Evolutionary conservation across 2,113 vertebrate species (phyloP), one percentile per base, ranked within the genome.

Genomic region (Eidolon helvum): DNA sequence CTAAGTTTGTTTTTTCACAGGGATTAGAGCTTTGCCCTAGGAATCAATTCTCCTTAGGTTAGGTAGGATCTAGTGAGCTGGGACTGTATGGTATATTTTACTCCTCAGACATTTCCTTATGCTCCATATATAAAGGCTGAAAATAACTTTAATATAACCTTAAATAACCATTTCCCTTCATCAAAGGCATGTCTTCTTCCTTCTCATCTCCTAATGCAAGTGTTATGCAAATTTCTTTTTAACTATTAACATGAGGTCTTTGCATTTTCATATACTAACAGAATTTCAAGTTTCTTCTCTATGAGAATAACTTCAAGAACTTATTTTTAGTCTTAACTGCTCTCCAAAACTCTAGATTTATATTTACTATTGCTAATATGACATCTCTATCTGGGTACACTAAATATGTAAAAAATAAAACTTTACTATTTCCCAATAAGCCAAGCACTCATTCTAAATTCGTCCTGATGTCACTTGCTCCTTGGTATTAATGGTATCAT

Each of bases 291-390:
- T 63, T 89, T 94, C 4, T 90, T 89, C n/a, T 79, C 7, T 61
- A 5, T 69, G 8, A 89, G 16, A 89, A 33, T 50, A 33, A 7
- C 79, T 94, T 33, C 35, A 50, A 38, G 16, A 87, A 63, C 53
- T 21, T 86, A 26, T 68, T 87, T 7, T 43, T 69, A 68, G 40
- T 48, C 66, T 84, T 88, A n/a, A 63, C 18, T 15, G 24, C 19
- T 45, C 79, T 72, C 16, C 43, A 59, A n/a, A 92, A 90, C 48
- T 82, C 53, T 68, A 94, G 26, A 82, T 55, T 92, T 96, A 40
- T 63, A 38, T n/a, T 77, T 86, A 38, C 18, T 40, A 53, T 87
- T 55, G 48, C 35, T 83, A 86, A 65, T 65, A 18, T 48, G 35
- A 3, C 7, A 86, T 65, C 38, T 85, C 50, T 45, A 33, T 4